A percentile compares a stretch with the other conserved stretches of the same genome.
Evolutionary conservation across 1,140 invertebrate genomes (phyloP).

Genomic region (Aphis craccivora): DNA sequence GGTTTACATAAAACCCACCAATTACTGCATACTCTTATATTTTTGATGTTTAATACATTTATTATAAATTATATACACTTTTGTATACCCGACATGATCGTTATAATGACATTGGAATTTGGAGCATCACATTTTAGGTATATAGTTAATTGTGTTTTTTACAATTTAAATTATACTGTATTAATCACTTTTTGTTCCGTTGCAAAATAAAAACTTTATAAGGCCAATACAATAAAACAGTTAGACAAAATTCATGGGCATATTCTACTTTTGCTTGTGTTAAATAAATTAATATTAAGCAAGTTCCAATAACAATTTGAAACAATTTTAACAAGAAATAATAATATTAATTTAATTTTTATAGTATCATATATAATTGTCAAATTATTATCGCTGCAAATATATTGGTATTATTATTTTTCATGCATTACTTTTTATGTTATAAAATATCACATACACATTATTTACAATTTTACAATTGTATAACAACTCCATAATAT

Average conservation of each 20-base stretch:
- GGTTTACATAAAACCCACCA: too few species aligned
- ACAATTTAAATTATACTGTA: not conserved
- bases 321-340: not conserved
- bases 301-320: not conserved
- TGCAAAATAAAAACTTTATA: too few species aligned
- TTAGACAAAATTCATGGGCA: not conserved
- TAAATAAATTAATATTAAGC: not conserved
- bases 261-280: not conserved
- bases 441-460: not conserved
- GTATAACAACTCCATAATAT: not conserved
- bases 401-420: not conserved
- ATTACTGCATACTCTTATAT: too few species aligned
- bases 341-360: not conserved
- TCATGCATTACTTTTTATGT: not conserved
- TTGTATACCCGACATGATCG: too few species aligned
- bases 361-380: not conserved
- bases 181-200: not conserved
- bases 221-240: too few species aligned
- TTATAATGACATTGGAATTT: too few species aligned
- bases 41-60: too few species aligned
- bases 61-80: too few species aligned
- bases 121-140: too few species aligned
- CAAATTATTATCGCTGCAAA: not conserved
- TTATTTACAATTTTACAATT: constrained; percentile 21
- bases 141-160: too few species aligned